Base-by-base conservation (phyloP, 1,140 invertebrate genomes). In the Leptestheria dahalacensis region DNA sequence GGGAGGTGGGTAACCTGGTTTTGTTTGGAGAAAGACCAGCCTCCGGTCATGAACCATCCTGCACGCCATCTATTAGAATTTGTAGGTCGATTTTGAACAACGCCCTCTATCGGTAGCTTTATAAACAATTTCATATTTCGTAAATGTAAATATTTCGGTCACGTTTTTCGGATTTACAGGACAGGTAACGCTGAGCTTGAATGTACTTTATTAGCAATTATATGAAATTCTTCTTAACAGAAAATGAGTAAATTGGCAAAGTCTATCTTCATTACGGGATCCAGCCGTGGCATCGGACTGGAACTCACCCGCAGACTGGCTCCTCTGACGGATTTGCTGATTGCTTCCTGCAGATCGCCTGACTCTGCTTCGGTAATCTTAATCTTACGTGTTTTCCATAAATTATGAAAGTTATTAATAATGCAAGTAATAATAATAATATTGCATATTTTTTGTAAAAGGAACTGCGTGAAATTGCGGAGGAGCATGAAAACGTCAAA, bases 391-490 rank as follows among this genome's bases (percentile, higher is more conserved):
- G 4, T 48, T 48, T 21, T 1, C 48, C n/a, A 48, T 18, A 48
- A n/a, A 1, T 48, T 48, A 18, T n/a, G n/a, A 48, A 18, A 18
- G 48, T 48, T 48, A 18, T 18, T n/a, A 4, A 48, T 21, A 18
- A 48, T 18, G 18, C 21, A n/a, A 48, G 12, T 9, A 24, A 53
- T 11, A 21, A 21, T 1, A 53, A 24, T 11, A 53, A 11, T 15
- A 24, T 53, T 21, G 51, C 23, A 21, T 24, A n/a, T 53, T 6
- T 25, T 9, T 18, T 21, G 15, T 9, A 41, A 53, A 20, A 60
- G 51, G 58, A 60, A 21, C 48, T 60, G 1, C 49, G 21, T 51
- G 49, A 60, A 12, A 28, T 60, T 11, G 58, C 58, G 24, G 51
- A 60, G 2, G 58, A 60, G 52, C 25, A 60, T 33, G 21, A 20